Conservation (phyloP, 2,113 vertebrate species). For the Hystrix cristata region DNA sequence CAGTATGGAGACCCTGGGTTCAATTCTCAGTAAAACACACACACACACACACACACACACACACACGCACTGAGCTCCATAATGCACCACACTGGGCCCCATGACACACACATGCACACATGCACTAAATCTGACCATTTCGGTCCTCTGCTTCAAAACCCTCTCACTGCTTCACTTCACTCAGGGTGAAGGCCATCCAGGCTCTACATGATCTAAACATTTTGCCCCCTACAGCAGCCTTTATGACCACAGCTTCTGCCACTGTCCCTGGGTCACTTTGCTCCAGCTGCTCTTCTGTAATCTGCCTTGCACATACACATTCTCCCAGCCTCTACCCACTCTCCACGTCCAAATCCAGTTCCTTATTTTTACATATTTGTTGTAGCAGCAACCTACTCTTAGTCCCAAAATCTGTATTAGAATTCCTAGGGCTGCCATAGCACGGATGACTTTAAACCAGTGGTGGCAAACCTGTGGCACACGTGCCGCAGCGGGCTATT, state of each 20-base stretch:
- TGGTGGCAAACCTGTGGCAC: not conserved
- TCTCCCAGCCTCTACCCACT: not conserved
- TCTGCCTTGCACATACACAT: not conserved
- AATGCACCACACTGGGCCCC: no score
- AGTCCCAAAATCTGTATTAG: not conserved
- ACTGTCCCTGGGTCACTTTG: fast-evolving
- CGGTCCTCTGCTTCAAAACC: not conserved
- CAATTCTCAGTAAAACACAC: not conserved
- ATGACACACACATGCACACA: not conserved
- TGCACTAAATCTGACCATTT: not conserved
- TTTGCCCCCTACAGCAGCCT: not conserved
- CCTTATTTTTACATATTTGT: not conserved
- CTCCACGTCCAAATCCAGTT: not conserved
- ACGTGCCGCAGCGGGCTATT: not conserved
- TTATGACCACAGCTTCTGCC: not conserved
- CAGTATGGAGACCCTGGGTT: not conserved
- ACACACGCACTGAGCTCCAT: not conserved
- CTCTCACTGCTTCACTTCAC: not conserved
- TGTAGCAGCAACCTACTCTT: not conserved
- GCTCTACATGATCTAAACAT: fast-evolving
- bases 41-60: no score
- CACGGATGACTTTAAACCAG: not conserved
- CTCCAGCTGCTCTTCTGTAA: not conserved
- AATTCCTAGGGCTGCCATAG: not conserved
- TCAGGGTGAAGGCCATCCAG: not conserved